These are phyloP conservation scores for Aphidoletes aphidimyza DNA, from an alignment of 2,888 invertebrate species.

Conservation along the genomic window DNA sequence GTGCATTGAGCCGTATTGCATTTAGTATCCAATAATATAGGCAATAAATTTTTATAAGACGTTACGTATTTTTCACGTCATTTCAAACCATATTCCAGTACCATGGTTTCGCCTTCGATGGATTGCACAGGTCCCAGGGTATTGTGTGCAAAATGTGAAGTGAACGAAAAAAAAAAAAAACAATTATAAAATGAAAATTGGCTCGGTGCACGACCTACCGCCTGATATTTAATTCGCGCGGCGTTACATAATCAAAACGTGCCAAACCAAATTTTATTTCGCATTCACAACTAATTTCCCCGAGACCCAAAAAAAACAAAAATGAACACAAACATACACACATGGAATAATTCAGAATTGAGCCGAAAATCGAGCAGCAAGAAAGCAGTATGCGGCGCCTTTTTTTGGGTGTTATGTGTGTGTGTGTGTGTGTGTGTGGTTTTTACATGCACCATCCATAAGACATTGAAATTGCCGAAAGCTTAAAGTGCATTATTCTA, in stretches of 20 bases:
- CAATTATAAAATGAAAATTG: neutral
- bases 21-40: slow-evolving; percentile 37
- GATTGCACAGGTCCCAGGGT: too few species aligned
- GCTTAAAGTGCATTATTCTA: neutral
- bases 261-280: neutral
- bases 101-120: neutral
- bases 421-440: slow-evolving; percentile 8
- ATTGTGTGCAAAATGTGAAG: neutral
- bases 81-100: neutral
- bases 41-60: slow-evolving; percentile 38
- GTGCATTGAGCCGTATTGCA: neutral
- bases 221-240: neutral
- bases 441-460: neutral
- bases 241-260: neutral
- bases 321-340: too few species aligned
- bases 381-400: too few species aligned
- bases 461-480: slow-evolving; percentile 40
- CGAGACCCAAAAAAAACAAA: too few species aligned
- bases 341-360: neutral
- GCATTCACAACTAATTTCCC: slow-evolving; percentile 30
- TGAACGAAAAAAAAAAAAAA: neutral
- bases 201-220: neutral
- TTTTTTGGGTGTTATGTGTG: neutral
- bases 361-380: neutral
- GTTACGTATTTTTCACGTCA: neutral